Evolutionary conservation across 2,888 invertebrate species (phyloP).

Genomic region (Netelia inedita): DNA sequence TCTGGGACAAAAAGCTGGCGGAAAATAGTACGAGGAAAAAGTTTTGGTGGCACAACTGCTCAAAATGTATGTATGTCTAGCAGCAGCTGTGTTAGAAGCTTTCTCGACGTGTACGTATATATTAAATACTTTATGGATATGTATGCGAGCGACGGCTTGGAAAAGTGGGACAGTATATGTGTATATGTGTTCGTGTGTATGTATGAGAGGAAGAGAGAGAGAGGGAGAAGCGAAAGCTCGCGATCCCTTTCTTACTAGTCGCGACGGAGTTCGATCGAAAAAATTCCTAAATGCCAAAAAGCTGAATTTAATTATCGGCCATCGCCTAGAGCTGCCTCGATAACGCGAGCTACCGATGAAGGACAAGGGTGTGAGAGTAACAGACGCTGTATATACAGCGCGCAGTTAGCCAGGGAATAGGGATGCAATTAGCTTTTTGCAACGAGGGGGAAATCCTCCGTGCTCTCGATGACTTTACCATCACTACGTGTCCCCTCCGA

Average conservation of each 20-base stretch:
- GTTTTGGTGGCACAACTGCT: neutral
- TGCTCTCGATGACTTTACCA: constrained; percentile 56
- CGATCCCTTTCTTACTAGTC: neutral
- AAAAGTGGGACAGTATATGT: too few species aligned
- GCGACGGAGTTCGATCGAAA: constrained; percentile 76
- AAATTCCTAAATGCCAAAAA: constrained; percentile 78
- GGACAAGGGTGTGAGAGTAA: constrained; percentile 24
- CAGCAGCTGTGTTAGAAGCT: neutral
- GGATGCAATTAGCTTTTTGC: constrained; percentile 82
- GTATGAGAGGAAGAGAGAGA: neutral
- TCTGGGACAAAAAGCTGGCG: too few species aligned
- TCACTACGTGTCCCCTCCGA: constrained; percentile 27
- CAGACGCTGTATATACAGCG: neutral
- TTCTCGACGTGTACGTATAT: neutral
- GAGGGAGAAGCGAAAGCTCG: constrained; percentile 1
- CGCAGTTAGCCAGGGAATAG: constrained; percentile 48
- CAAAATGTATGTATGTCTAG: neutral
- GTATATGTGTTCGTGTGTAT: too few species aligned
- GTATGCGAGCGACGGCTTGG: too few species aligned
- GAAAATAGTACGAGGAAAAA: too few species aligned
- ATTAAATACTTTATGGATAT: neutral
- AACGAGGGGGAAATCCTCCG: constrained; percentile 56
- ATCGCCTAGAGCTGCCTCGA: constrained; percentile 42
- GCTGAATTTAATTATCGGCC: constrained; percentile 79
- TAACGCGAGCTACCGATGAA: constrained; percentile 19